Evolutionary conservation across 2,797 vertebrate genomes (phyloP), one percentile per base, ranked within the genome.

Genomic region (Acanthornis magna): DNA sequence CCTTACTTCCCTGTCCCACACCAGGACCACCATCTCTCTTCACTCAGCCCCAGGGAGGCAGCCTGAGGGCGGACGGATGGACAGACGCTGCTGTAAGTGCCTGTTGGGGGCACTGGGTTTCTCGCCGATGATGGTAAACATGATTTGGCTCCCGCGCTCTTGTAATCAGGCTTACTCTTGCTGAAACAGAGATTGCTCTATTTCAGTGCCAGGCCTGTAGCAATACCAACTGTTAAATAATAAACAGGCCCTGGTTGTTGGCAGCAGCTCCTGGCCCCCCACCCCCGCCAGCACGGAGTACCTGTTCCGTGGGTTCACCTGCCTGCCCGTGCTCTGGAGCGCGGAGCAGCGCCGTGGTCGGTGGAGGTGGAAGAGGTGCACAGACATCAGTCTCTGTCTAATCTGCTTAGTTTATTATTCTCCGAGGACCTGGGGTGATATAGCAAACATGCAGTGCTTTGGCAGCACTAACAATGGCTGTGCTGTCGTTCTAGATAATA

Each of bases 171-270:
- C 97, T 97, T 96, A 75, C 97, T 97, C 93, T 90, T 91, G 50
- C 96, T 97, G 97, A 97, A 97, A 95, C 98, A 97, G 98, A 97
- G 97, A 98, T 97, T 96, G 97, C 97, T 98, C 96, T 98, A 96
- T 97, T 96, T 96, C 96, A 67, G 96, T 98, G 98, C 98, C 98
- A 98, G 98, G 97, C 97, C 98, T 97, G 98, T 94, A 97, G 98
- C 97, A 97, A 97, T 97, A 98, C 98, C 98, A 98, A 98, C 98
- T 98, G 98, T 98, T 98, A 98, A 98, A 98, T 98, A 98, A 98
- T 98, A 98, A 98, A 98, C 97, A 98, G 97, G 97, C 98, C 96
- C 97, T 94, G 97, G 96, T 96, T 97, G 95, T 85, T 98, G 98
- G 98, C 98, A 98, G 95, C 34, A 10, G 96, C 82, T 94, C 70